These are phyloP conservation scores for Eubasilissa splendida DNA, from an alignment of 2,888 invertebrate species.

Conservation along the genomic window DNA sequence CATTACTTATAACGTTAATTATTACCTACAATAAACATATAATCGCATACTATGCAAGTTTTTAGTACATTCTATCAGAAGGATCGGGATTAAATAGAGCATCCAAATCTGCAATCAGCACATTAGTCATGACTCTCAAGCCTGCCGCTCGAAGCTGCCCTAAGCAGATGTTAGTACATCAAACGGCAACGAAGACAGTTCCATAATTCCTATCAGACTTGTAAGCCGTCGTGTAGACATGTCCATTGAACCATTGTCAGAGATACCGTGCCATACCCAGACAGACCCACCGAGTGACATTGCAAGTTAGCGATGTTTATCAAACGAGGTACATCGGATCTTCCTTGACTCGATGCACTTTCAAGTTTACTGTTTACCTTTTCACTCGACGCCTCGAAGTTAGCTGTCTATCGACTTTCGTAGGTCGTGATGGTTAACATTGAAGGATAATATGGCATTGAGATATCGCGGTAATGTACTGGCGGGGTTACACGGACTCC, in stretches of 20 bases:
- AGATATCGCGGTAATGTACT: slow-evolving; percentile 5
- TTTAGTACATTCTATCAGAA: not conserved
- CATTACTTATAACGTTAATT: too few species aligned
- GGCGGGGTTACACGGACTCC: not conserved
- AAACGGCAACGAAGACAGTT: slow-evolving; percentile 31
- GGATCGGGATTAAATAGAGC: not conserved
- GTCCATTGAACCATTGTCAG: slow-evolving; percentile 36
- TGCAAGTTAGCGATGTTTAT: not conserved
- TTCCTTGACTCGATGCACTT: not conserved
- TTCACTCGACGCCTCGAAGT: not conserved
- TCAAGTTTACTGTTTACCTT: not conserved
- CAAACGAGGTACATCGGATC: not conserved
- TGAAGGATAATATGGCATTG: slow-evolving; percentile 2
- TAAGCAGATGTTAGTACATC: slow-evolving; percentile 36
- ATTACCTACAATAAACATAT: too few species aligned
- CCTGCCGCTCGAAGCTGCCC: slow-evolving; percentile 14
- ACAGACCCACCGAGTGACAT: not conserved
- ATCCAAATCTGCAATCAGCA: not conserved
- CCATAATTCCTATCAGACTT: slow-evolving; percentile 40
- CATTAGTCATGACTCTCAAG: not conserved
- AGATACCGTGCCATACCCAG: slow-evolving; percentile 23
- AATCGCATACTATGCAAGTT: not conserved
- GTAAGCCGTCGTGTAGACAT: slow-evolving; percentile 39
- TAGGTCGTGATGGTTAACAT: not conserved
- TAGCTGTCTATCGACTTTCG: not conserved